phyloP scores from a whole-genome alignment of 2,113 vertebrate species.

The Misgurnus anguillicaudatus region DNA sequence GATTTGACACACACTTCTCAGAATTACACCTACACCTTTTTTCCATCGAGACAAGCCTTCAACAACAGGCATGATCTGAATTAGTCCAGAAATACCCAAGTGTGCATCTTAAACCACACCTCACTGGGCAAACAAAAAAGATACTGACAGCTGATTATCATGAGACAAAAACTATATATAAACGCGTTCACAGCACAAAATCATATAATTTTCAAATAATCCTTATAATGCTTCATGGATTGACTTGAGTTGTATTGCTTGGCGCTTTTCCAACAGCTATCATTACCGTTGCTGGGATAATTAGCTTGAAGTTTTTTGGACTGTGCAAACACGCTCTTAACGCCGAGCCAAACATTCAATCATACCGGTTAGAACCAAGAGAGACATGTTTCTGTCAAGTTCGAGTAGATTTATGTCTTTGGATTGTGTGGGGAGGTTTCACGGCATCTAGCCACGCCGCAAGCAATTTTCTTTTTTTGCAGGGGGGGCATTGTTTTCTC shows the following conservation, averaged over 20 bases:
- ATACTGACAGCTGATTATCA: slow-evolving; percentile 29
- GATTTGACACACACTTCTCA: slow-evolving; percentile 19
- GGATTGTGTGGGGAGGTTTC: not conserved
- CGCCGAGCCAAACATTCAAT: slow-evolving; percentile 19
- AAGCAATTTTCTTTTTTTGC: slow-evolving; percentile 16
- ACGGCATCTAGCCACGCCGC: slow-evolving; percentile 13
- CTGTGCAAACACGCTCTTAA: slow-evolving; percentile 28
- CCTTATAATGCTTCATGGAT: slow-evolving; percentile 5
- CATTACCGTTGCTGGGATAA: slow-evolving; percentile 36
- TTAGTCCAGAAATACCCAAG: not conserved
- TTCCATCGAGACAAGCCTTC: slow-evolving; percentile 14
- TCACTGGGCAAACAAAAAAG: not conserved
- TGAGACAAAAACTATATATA: slow-evolving; percentile 31
- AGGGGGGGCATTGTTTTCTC: slow-evolving; percentile 11
- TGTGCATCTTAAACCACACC: slow-evolving; percentile 13
- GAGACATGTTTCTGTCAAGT: slow-evolving; percentile 39
- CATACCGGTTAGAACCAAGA: slow-evolving; percentile 21
- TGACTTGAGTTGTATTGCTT: slow-evolving; percentile 24
- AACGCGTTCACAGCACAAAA: not conserved
- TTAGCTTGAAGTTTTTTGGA: slow-evolving; percentile 22
- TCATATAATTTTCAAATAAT: slow-evolving; percentile 12
- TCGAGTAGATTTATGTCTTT: slow-evolving; percentile 25
- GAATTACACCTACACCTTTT: slow-evolving; percentile 18
- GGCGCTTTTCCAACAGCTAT: not conserved
- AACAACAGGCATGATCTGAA: slow-evolving; percentile 9